phyloP scores from a whole-genome alignment of 1,140 invertebrate species.

The Papilio aristodemus region DNA sequence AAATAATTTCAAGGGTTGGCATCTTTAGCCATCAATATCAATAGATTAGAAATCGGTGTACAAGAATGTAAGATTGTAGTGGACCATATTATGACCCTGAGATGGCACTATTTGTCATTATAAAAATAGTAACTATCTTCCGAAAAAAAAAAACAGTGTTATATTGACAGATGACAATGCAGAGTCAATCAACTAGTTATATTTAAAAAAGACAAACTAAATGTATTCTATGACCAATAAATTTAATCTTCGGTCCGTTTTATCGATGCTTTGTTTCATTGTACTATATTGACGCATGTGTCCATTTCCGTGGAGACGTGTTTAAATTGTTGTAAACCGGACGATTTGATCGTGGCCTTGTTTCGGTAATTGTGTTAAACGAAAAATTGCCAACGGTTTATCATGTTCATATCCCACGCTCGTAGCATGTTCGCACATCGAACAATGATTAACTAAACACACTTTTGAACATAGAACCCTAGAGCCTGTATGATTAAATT shows the following conservation, averaged over 20 bases:
- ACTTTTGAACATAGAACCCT: too few relatives aligned
- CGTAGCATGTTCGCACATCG: background rate
- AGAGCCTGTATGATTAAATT: too few relatives aligned
- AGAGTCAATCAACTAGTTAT: too few relatives aligned
- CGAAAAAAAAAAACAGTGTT: too few relatives aligned
- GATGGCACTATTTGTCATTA: too few relatives aligned
- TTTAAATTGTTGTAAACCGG: conserved; percentile 10
- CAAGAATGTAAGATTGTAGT: too few relatives aligned
- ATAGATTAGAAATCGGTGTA: too few relatives aligned
- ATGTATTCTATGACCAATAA: background rate
- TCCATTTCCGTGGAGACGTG: background rate
- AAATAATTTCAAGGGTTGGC: too few relatives aligned
- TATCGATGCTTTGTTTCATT: conserved; percentile 15
- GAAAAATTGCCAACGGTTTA: conserved; percentile 4
- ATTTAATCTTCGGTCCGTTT: background rate
- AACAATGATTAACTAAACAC: background rate
- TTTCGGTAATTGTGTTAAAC: conserved; percentile 16
- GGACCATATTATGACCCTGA: too few relatives aligned
- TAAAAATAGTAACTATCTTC: too few relatives aligned
- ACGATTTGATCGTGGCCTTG: conserved; percentile 6
- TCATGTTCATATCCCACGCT: background rate
- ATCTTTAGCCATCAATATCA: too few relatives aligned
- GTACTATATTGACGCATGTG: background rate
- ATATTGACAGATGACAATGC: too few relatives aligned
- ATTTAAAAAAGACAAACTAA: background rate